Evolutionary conservation across 1,140 invertebrate species (phyloP), one percentile per base, ranked within the genome.

Genomic region (Bombus impatiens): DNA sequence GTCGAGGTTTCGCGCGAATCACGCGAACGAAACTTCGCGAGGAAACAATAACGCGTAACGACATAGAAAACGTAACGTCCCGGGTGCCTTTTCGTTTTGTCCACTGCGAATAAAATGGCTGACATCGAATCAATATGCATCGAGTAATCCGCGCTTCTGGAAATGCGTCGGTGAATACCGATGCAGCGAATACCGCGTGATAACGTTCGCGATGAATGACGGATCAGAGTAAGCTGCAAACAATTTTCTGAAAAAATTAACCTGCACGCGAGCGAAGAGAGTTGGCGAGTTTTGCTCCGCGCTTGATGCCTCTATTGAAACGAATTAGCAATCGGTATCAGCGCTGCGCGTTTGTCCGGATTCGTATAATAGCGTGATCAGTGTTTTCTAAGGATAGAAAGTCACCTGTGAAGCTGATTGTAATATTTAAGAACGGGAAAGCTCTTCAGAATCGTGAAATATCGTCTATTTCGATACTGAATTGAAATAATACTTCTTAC

Each of bases 241-340:
- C 37, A 78, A 78, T 62, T 62, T n/a, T 62, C 57, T 62, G 76
- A 59, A 78, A 53, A 35, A 62, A 78, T 62, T 40, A 40, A 78
- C 35, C 8, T 4, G 28, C 8, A 25, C 18, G 13, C 13, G 13
- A 28, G 1, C 32, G 22, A 76, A 76, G 35, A 6, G 13, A 0
- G 15, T 9, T 3, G 32, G 6, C 32, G 42, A n/a, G 9, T 35
- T 76, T 57, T 9, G 2, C 10, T 18, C 8, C 9, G 8, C 10
- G 22, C 4, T 59, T 15, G 8, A 37, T 15, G 13, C 40, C 1
- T n/a, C 40, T 42, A 40, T 77, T 13, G 1, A n/a, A n/a, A 59
- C 32, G 35, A 59, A 77, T 77, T 57, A 62, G 59, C 28, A 35
- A 32, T 67, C 47, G 18, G 6, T 22, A 22, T 53, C 65, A 67